phyloP scores from a whole-genome alignment of 2,113 vertebrate genomes.

The Athene noctua region DNA sequence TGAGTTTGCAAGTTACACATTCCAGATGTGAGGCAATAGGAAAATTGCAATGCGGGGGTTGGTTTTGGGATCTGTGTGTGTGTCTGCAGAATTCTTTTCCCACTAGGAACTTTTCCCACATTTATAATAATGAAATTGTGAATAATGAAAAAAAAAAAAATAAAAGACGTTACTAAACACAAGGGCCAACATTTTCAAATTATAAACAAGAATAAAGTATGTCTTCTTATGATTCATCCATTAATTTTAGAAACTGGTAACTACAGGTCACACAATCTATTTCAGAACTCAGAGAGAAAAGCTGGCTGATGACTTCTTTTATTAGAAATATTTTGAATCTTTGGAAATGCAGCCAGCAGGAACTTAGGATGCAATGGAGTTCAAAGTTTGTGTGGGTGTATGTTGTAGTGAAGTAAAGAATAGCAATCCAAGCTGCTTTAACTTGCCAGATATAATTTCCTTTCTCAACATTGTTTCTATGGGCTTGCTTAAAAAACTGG shows the following conservation, averaged over 20 bases:
- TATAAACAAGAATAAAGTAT: slow-evolving; percentile 16
- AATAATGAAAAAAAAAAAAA: neutral
- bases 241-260: slow-evolving; percentile 26
- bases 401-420: slow-evolving; percentile 31
- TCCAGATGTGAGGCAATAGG: slow-evolving; percentile 59
- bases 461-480: slow-evolving; percentile 21
- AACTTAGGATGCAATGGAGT: slow-evolving; percentile 29
- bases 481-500: slow-evolving; percentile 1
- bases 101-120: slow-evolving; percentile 53
- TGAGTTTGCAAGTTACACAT: slow-evolving; percentile 43
- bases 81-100: slow-evolving; percentile 33
- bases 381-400: slow-evolving; percentile 52
- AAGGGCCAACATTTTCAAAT: slow-evolving; percentile 21
- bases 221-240: slow-evolving; percentile 10
- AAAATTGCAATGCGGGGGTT: slow-evolving; percentile 32
- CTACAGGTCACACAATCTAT: neutral
- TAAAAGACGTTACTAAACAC: neutral
- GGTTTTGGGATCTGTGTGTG: neutral
- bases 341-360: slow-evolving; percentile 29
- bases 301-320: neutral
- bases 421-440: slow-evolving; percentile 7
- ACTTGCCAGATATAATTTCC: slow-evolving; percentile 58
- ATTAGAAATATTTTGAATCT: slow-evolving; percentile 46
- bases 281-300: slow-evolving; percentile 34
- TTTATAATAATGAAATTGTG: slow-evolving; percentile 45